Base-by-base conservation (phyloP, 2,113 vertebrate species). In the Nesospiza acunhae region DNA sequence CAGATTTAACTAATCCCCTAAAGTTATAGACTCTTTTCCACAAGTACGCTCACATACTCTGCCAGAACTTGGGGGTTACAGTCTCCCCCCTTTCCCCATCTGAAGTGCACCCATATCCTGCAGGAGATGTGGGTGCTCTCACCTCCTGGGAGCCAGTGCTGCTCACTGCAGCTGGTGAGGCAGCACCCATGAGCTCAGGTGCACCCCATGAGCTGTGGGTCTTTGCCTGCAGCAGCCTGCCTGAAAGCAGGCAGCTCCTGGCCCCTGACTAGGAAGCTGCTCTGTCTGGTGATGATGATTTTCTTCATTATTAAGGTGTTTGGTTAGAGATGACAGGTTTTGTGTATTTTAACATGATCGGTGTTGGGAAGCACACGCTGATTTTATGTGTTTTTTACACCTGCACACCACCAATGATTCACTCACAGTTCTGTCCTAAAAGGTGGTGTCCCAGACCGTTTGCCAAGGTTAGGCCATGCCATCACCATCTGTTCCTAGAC, bases 181-280 rank as follows among this genome's bases (percentile, higher is more conserved):
- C 49, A 60, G 67, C 63, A 35, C 9, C 35, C 72, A 42, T 0
- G 1, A 76, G 39, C 66, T 59, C 1, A 0, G 4, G 0, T 17
- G 33, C 24, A 30, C n/a, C 8, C 60, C 13, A 0, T 11, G n/a
- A 74, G 16, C 19, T 58, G 16, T 41, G 46, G 26, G 35, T 37
- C 56, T 24, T 56, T 28, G 33, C 39, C 50, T 74, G 46, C 50
- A 66, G 55, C 74, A 73, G 49, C 26, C 50, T 64, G 39, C 23
- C 42, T n/a, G 22, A 78, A 67, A 62, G 18, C 15, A 46, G 63
- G 23, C 49, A 84, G 53, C 59, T 69, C 26, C 5, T 28, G 26
- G 39, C 17, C 24, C 73, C 68, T 69, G 15, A 17, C 27, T n/a
- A 15, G 42, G 20, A 72, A 15, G 37, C 28, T 77, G 19, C 55